A percentile compares a stretch with the other conserved stretches of the same genome.
Evolutionary conservation across 2,113 vertebrate genomes (phyloP).

Genomic region (Bufo bufo): DNA sequence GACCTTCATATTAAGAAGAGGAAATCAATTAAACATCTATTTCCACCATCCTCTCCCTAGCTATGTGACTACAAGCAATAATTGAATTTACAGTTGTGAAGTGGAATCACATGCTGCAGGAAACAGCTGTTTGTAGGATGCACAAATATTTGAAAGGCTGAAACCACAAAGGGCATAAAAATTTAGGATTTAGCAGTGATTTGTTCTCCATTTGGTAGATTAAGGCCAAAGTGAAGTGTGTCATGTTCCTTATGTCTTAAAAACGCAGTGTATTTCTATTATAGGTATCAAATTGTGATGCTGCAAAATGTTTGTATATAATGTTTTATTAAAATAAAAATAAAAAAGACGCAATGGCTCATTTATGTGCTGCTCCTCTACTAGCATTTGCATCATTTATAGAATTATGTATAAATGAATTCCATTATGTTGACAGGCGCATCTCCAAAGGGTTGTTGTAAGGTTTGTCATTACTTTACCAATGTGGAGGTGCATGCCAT

Average conservation of each 20-base stretch:
- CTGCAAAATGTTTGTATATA: slow-evolving; percentile 31
- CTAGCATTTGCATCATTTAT: not conserved
- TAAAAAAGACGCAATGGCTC: not conserved
- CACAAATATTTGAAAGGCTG: not conserved
- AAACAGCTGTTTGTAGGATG: not conserved
- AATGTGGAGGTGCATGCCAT: too few species aligned
- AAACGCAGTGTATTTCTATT: too few species aligned
- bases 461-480: too few species aligned
- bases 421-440: too few species aligned
- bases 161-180: not conserved
- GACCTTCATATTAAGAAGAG: not conserved
- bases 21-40: not conserved
- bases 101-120: too few species aligned
- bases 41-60: not conserved
- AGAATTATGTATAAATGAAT: too few species aligned
- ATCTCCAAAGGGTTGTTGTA: too few species aligned
- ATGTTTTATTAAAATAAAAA: slow-evolving; percentile 39
- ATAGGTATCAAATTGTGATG: not conserved
- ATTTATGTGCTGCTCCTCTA: not conserved
- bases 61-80: slow-evolving; percentile 28
- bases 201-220: not conserved
- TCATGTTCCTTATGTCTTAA: not conserved
- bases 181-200: not conserved
- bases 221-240: not conserved
- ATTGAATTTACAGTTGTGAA: not conserved